phyloP scores from a whole-genome alignment of 2,888 invertebrate genomes.

The Zygaena filipendulae region DNA sequence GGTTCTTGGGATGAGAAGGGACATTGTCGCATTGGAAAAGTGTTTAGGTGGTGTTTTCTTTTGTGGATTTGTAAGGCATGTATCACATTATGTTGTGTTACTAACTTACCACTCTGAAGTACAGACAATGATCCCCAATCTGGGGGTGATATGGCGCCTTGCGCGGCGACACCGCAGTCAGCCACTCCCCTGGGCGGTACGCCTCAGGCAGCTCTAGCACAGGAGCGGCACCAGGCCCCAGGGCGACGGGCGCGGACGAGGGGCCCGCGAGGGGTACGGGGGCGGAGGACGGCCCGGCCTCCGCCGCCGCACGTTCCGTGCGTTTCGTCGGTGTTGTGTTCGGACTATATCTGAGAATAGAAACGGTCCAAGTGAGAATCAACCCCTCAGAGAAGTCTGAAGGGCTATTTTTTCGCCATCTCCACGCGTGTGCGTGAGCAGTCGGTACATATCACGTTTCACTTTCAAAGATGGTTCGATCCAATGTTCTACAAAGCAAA shows the following conservation, averaged over 20 bases:
- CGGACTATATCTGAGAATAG: constrained; percentile 25
- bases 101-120: constrained; percentile 71
- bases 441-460: too few relatives aligned
- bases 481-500: too few relatives aligned
- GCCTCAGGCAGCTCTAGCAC: constrained; percentile 74
- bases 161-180: constrained; percentile 88
- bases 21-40: too few relatives aligned
- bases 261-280: constrained; percentile 3
- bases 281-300: constrained; percentile 8
- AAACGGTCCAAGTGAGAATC: neutral
- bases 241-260: constrained; percentile 1
- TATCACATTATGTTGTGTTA: too few relatives aligned
- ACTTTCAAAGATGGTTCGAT: too few relatives aligned
- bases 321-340: constrained; percentile 13
- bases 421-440: too few relatives aligned
- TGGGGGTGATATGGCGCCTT: constrained; percentile 98
- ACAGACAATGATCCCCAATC: constrained; percentile 89
- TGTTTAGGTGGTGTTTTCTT: too few relatives aligned
- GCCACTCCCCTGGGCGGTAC: constrained; percentile 92
- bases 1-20: too few relatives aligned
- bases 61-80: too few relatives aligned
- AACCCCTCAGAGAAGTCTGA: too few relatives aligned
- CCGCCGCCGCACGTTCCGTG: constrained; percentile 9
- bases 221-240: constrained; percentile 6
- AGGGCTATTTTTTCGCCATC: too few relatives aligned